Conservation (phyloP, 2,113 vertebrate genomes). For the Amphiprion percula region DNA sequence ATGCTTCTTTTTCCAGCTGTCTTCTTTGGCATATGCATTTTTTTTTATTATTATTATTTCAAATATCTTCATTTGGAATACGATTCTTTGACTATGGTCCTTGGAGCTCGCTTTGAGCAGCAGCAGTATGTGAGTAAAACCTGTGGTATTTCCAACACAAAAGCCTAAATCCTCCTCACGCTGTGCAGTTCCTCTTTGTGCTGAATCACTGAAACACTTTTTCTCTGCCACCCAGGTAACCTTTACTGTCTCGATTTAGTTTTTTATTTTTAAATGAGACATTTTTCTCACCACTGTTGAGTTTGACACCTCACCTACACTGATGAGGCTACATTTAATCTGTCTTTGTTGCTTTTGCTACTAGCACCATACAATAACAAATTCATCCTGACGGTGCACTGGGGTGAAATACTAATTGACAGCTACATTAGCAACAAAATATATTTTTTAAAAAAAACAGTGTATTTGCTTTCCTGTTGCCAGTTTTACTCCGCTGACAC, state of each 20-base stretch:
- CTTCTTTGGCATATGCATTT: not conserved
- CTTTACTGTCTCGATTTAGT: not conserved
- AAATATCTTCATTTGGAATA: slow-evolving; percentile 7
- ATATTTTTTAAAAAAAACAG: not conserved
- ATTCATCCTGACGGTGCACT: not conserved
- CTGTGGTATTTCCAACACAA: not conserved
- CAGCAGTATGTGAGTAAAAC: not conserved
- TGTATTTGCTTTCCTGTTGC: not conserved
- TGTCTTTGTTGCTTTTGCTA: slow-evolving; percentile 4
- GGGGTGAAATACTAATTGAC: not conserved
- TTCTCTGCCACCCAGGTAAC: not conserved
- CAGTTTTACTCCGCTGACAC: slow-evolving; percentile 13
- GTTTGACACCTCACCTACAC: not conserved
- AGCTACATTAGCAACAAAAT: slow-evolving; percentile 1
- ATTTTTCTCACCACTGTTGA: not conserved
- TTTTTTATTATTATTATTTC: not conserved
- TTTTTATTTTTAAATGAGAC: not conserved
- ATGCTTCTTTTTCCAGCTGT: not conserved
- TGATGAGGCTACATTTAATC: slow-evolving; percentile 4
- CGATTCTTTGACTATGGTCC: not conserved
- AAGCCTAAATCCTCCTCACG: not conserved
- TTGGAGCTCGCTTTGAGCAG: slow-evolving; percentile 8
- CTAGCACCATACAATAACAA: not conserved
- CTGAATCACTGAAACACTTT: not conserved
- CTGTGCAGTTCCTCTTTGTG: not conserved